These are phyloP conservation scores for Amia ocellicauda DNA, from an alignment of 2,113 vertebrate species.

Conservation along the genomic window DNA sequence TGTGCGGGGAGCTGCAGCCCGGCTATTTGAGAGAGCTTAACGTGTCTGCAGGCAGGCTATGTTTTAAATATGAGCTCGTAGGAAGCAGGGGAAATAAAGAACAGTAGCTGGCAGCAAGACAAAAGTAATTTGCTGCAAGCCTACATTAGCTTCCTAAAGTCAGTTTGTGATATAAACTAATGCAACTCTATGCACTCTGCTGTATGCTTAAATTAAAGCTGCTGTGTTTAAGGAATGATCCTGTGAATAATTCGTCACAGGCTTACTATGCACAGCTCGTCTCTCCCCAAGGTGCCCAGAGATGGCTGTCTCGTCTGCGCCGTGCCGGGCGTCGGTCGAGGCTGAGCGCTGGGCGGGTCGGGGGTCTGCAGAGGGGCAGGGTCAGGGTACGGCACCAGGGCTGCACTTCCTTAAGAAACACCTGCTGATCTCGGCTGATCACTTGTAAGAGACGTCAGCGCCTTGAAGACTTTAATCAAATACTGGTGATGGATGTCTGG, in stretches of 20 bases:
- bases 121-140: conserved; percentile 18
- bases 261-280: too few relatives aligned
- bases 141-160: not conserved
- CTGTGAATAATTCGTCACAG: not conserved
- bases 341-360: too few relatives aligned
- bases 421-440: too few relatives aligned
- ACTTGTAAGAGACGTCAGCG: too few relatives aligned
- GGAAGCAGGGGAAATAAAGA: conserved; percentile 3
- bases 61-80: conserved; percentile 18
- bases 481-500: too few relatives aligned
- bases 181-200: not conserved
- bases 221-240: not conserved
- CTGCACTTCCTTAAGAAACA: too few relatives aligned
- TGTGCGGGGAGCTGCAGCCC: not conserved
- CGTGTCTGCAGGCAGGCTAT: conserved; percentile 1
- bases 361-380: too few relatives aligned
- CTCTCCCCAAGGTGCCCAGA: too few relatives aligned
- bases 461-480: too few relatives aligned
- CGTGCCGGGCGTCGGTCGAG: too few relatives aligned
- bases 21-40: conserved; percentile 2
- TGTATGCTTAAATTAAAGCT: not conserved
- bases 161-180: conserved; percentile 6
- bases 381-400: too few relatives aligned
- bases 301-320: too few relatives aligned
- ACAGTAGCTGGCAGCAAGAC: conserved; percentile 14